Evolutionary conservation across 2,888 invertebrate species (phyloP).

Genomic region (Furcula furcula): DNA sequence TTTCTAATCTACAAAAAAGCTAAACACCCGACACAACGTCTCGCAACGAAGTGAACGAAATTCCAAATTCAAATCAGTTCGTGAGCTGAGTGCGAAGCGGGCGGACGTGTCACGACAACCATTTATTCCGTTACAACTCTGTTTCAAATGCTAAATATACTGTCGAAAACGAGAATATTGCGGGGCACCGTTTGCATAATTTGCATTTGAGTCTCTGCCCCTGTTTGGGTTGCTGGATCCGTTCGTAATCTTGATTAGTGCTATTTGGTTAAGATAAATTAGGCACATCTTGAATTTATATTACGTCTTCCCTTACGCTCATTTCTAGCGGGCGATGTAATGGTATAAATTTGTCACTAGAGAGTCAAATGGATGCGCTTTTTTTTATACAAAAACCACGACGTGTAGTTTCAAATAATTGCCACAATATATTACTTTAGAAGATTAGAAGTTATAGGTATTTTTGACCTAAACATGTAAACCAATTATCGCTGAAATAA

Average conservation of each 20-base stretch:
- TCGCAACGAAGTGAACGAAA: constrained; percentile 56
- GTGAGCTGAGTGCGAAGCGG: constrained; percentile 69
- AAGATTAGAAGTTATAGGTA: no score
- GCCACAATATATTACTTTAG: no score
- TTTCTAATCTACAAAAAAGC: constrained; percentile 35
- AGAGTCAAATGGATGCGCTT: no score
- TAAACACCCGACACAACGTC: constrained; percentile 42
- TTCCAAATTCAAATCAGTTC: constrained; percentile 78
- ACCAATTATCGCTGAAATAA: no score
- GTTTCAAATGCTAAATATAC: constrained; percentile 71
- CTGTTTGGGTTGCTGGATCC: constrained; percentile 41
- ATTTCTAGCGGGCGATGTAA: no score
- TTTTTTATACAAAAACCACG: no score
- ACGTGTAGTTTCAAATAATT: no score
- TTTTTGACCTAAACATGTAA: no score
- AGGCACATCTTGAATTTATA: constrained; percentile 11
- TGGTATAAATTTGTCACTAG: no score
- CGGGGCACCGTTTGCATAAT: constrained; percentile 62
- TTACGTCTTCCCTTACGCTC: constrained; percentile 9
- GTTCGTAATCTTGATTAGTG: constrained; percentile 37
- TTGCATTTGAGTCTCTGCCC: constrained; percentile 53
- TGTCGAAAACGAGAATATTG: constrained; percentile 68
- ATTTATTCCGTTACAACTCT: constrained; percentile 72
- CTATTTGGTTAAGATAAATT: constrained; percentile 23
- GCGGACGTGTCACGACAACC: constrained; percentile 65